Percentiles rank a stretch among this genome's conserved stretches.
Conservation (phyloP, 2,888 invertebrate species). For the Drosophila subquinaria region DNA sequence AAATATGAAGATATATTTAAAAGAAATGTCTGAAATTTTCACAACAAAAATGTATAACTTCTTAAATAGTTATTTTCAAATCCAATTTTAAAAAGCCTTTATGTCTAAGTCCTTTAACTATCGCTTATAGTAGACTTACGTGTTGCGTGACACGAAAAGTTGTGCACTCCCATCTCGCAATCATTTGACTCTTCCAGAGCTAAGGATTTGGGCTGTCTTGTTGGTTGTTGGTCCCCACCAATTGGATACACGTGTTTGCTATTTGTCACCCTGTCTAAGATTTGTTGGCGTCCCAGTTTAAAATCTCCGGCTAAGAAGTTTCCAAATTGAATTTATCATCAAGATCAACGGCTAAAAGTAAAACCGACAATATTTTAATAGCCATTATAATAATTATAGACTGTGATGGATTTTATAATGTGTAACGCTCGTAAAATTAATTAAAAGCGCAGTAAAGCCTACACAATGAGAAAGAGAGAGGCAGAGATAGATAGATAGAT, state of each 20-base stretch:
- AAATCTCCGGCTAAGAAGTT: slow-evolving; percentile 14
- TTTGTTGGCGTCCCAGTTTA: slow-evolving; percentile 31
- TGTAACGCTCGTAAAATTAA: slow-evolving; percentile 39
- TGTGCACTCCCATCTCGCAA: not conserved
- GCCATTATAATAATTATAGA: slow-evolving; percentile 47
- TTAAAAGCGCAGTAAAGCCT: slow-evolving; percentile 24
- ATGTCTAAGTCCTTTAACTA: not conserved
- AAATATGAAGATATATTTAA: too few species aligned
- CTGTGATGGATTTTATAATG: slow-evolving; percentile 46
- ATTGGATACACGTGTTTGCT: slow-evolving; percentile 57
- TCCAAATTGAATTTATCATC: slow-evolving; percentile 55
- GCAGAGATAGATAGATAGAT: not conserved
- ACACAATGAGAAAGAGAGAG: not conserved
- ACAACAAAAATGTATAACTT: too few species aligned
- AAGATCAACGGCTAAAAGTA: slow-evolving; percentile 37
- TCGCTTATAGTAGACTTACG: not conserved
- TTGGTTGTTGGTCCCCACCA: slow-evolving; percentile 8
- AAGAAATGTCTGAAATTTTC: too few species aligned
- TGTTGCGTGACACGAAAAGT: not conserved
- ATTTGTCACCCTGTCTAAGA: slow-evolving; percentile 48
- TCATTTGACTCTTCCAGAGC: not conserved
- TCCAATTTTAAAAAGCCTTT: too few species aligned
- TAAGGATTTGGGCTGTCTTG: slow-evolving; percentile 33
- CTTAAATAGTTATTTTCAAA: too few species aligned
- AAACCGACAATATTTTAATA: slow-evolving; percentile 29